Conservation (phyloP, 2,888 invertebrate species). For the Drosophila mayaguana region DNA sequence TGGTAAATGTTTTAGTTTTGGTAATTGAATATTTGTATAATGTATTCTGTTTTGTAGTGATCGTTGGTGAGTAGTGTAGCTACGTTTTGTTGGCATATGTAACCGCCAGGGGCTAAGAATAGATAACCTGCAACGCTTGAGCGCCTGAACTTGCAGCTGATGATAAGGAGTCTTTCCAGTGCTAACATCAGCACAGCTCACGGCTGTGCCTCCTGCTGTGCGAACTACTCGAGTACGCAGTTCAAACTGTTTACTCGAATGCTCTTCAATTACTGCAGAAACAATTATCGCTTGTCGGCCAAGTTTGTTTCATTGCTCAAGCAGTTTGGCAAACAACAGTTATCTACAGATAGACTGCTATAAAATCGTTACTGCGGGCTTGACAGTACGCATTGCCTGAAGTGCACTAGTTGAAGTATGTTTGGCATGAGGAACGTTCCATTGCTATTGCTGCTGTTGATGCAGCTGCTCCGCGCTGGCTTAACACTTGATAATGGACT, state of each 20-base stretch:
- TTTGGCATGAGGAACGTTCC: conserved; percentile 8
- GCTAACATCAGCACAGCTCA: conserved; percentile 3
- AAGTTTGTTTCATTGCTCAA: conserved; percentile 35
- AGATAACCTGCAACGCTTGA: conserved; percentile 53
- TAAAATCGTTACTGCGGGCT: conserved; percentile 38
- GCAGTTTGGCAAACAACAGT: conserved; percentile 44
- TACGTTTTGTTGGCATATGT: neutral
- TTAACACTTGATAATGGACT: conserved; percentile 87
- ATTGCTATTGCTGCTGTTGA: conserved; percentile 33
- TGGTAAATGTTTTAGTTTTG: neutral
- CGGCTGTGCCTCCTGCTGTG: conserved; percentile 40
- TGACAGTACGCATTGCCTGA: conserved; percentile 48
- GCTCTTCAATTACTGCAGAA: conserved; percentile 56
- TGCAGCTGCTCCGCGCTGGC: conserved; percentile 37
- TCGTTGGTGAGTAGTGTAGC: neutral
- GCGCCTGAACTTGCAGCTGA: conserved; percentile 47
- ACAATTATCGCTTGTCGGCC: conserved; percentile 42
- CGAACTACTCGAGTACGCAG: conserved; percentile 44
- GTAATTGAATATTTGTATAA: neutral
- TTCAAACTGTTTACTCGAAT: conserved; percentile 29
- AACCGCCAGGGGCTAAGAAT: conserved; percentile 4
- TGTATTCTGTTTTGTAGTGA: neutral
- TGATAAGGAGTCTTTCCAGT: conserved; percentile 58
- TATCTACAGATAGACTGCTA: conserved; percentile 54
- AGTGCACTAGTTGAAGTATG: conserved; percentile 32